Evolutionary conservation across 2,888 invertebrate genomes (phyloP), one percentile per base, ranked within the genome.

Genomic region (Watsonalla cultraria): DNA sequence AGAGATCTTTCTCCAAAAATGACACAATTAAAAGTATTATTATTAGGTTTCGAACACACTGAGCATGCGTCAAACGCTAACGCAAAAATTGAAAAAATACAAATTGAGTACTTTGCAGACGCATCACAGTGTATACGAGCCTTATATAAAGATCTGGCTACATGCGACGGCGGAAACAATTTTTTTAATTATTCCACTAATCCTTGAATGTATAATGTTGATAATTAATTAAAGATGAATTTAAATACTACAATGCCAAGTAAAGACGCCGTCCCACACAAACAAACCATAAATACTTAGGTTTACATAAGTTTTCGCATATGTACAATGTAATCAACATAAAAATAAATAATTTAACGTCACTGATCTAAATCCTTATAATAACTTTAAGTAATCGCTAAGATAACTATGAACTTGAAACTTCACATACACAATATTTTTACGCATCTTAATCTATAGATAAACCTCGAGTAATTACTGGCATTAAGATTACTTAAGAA

Each of bases 261-360:
- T 11, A 11, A 42, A 5, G 11, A 11, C 11, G 42, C 11, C 42
- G 11, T 42, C 11, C 5, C 42, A 11, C 11, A 37, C 37, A 37
- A 49, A 81, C 84, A 82, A 86, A 84, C 84, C 86, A 84, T 84
- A 82, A 84, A 69, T 74, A 75, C 84, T 84, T 86, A 84, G 82
- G 72, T 82, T 82, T 85, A 86, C 80, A 82, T 80, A 78, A 84
- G 82, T 82, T 84, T 85, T 70, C 80, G 82, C 78, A 60, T 90
- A 90, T 90, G 84, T 89, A 90, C 90, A 90, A 73, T 79, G 49
- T 81, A 80, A 82, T 84, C 89, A 90, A 90, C 90, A 86, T 90
- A 87, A 86, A 85, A 90, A 90, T 90, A 90, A 90, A 90, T 90
- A 90, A 90, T 89, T 87, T 88, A 90, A 88, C 82, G 75, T 68